Conservation (phyloP, 2,113 vertebrate species). For the Melanostigma gelatinosum region DNA sequence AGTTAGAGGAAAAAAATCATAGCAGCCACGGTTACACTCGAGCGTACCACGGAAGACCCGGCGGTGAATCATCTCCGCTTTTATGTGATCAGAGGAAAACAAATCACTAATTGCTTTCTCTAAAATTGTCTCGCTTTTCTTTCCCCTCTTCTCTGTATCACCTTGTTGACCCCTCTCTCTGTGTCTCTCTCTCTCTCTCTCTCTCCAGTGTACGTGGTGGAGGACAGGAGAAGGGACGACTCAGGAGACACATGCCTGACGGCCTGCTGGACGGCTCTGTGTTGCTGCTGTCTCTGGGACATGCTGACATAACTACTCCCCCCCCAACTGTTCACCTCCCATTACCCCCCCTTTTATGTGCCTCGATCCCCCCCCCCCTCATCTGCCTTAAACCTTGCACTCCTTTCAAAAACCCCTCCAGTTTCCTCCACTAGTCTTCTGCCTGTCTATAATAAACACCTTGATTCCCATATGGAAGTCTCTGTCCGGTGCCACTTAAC, state of each 20-base stretch:
- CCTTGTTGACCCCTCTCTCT: not conserved
- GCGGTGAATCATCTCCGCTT: conserved; percentile 9
- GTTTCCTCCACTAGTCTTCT: conserved; percentile 19
- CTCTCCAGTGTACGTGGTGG: conserved; percentile 91
- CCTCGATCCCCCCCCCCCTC: conserved; percentile 41
- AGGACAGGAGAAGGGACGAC: conserved; percentile 89
- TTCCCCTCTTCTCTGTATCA: not conserved
- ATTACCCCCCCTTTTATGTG: conserved; percentile 44
- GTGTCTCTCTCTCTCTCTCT: not conserved
- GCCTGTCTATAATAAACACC: conserved; percentile 46
- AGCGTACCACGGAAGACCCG: conserved; percentile 33
- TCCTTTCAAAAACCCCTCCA: conserved; percentile 10
- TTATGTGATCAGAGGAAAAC: conserved; percentile 13
- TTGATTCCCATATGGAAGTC: conserved; percentile 31
- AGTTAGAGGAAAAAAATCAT: conserved; percentile 52
- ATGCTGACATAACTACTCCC: conserved; percentile 89
- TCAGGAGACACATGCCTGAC: conserved; percentile 90
- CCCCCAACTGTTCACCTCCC: conserved; percentile 9
- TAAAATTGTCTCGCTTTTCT: conserved; percentile 7
- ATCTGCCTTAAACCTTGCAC: conserved; percentile 56
- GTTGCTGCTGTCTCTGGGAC: conserved; percentile 98
- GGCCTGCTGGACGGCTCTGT: conserved; percentile 95
- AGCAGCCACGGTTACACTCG: conserved; percentile 46
- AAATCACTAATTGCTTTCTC: conserved; percentile 30
- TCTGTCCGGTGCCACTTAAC: conserved; percentile 6